Evolutionary conservation across 1,140 invertebrate species (phyloP).

Genomic region (Thalassaphorura encarpata): DNA sequence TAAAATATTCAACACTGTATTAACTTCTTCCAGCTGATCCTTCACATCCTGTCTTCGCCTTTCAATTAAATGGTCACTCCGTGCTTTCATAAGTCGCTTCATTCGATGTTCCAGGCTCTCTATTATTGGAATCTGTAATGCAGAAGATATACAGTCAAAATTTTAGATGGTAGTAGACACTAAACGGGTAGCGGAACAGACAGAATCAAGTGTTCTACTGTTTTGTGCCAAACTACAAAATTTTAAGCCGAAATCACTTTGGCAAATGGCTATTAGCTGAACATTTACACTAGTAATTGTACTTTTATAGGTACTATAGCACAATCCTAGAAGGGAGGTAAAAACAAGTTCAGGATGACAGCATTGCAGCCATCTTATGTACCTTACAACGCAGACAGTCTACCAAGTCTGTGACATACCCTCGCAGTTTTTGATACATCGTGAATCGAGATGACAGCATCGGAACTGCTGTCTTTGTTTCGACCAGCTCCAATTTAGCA

Average conservation of each 20-base stretch:
- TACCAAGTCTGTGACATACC: conserved; percentile 91
- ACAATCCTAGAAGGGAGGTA: not conserved
- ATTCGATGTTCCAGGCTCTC: conserved; percentile 66
- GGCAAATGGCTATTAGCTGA: too few species aligned
- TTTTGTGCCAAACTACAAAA: too few species aligned
- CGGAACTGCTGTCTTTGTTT: conserved; percentile 51
- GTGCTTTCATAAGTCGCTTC: conserved; percentile 57
- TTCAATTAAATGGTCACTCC: conserved; percentile 62
- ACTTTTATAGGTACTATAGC: not conserved
- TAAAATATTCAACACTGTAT: conserved; percentile 33
- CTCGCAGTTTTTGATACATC: conserved; percentile 90
- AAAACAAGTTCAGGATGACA: not conserved
- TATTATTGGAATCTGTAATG: conserved; percentile 63
- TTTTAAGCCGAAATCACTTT: too few species aligned
- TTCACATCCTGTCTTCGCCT: conserved; percentile 76
- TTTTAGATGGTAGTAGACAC: too few species aligned
- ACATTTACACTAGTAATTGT: too few species aligned
- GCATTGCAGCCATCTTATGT: too few species aligned
- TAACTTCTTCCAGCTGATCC: conserved; percentile 86
- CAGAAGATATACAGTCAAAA: too few species aligned
- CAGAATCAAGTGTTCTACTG: too few species aligned
- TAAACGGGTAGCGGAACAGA: too few species aligned
- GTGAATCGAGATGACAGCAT: conserved; percentile 64
- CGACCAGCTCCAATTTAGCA: conserved; percentile 50
- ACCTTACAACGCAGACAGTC: conserved; percentile 77